Percentiles rank a stretch among this genome's conserved stretches.
These are phyloP conservation scores for Lagocephalus sceleratus DNA, from an alignment of 2,797 vertebrate species.

Conservation along the genomic window DNA sequence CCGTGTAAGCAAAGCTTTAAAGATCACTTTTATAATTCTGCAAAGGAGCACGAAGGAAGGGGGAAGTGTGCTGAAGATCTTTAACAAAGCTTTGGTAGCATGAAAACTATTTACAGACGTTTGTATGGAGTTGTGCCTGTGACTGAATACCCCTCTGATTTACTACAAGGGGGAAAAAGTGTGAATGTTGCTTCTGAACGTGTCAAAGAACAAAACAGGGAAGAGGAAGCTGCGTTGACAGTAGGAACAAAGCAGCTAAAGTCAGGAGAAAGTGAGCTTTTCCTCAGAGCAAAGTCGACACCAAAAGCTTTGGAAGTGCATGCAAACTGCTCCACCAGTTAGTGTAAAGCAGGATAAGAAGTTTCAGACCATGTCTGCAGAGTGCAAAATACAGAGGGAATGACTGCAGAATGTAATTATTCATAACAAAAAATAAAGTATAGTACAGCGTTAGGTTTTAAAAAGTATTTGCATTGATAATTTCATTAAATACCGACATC, in stretches of 20 bases:
- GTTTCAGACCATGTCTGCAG: neutral
- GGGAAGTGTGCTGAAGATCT: conserved; percentile 11
- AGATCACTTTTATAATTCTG: conserved; percentile 52
- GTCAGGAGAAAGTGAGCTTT: conserved; percentile 10
- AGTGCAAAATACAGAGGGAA: neutral
- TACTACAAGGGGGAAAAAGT: neutral
- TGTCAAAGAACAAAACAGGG: conserved; percentile 17
- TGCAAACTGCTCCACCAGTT: neutral
- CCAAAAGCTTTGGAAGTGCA: neutral
- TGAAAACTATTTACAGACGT: conserved; percentile 16
- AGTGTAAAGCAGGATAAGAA: neutral
- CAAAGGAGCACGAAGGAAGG: conserved; percentile 17
- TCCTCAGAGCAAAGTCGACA: conserved; percentile 6
- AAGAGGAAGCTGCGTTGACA: conserved; percentile 23
- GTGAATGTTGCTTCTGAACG: conserved; percentile 19
- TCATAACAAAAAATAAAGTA: neutral
- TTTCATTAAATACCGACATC: conserved; percentile 19
- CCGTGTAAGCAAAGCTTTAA: conserved; percentile 72
- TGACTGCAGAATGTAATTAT: neutral
- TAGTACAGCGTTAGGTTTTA: neutral
- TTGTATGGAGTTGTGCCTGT: conserved; percentile 6
- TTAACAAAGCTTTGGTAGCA: conserved; percentile 8
- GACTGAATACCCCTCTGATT: conserved; percentile 10
- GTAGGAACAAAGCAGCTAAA: conserved; percentile 14
- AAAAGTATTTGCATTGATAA: conserved; percentile 2